Evolutionary conservation across 2,888 invertebrate species (phyloP), one percentile per base, ranked within the genome.

Genomic region (Spatulosminthurus flaviceps): DNA sequence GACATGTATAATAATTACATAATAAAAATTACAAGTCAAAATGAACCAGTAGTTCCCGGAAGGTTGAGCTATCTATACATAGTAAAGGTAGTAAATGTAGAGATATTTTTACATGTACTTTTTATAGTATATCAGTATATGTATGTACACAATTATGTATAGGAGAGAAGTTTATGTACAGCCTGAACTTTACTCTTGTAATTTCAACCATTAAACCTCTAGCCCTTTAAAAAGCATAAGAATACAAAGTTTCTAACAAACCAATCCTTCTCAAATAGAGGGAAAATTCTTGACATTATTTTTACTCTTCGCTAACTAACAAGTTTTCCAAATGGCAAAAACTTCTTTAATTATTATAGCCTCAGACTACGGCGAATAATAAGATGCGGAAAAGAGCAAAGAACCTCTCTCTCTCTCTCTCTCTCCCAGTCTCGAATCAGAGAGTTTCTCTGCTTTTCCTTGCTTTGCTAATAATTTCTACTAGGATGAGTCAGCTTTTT

Each of bases 261-360:
- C 71, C 78, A 78, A 77, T 74, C 79, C 80, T 78, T 51, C 78
- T 79, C 78, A 79, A 79, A 80, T 78, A 80, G 77, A 79, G 81
- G 73, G 80, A 60, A 77, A 81, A 83, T 81, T 83, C 83, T 81
- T 80, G 77, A 79, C 83, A 83, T 83, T 81, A 83, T 81, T 83
- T 83, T 83, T 83, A 81, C 81, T 83, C 79, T 76, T 76, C 26
- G 76, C 76, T 76, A 66, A 76, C 81, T 78, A 79, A 80, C 81
- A 81, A 83, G 81, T 81, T 83, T 81, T 81, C 80, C 80, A 81
- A 83, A 83, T 83, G 80, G 81, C 79, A 83, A 78, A 83, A 83
- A 83, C 79, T 83, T 83, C 81, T 80, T 83, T 83, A 83, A 83
- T 83, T 83, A 83, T 81, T 81, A 81, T 81, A 81, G 81, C 80